A percentile compares a stretch with the other conserved stretches of the same genome.
Evolutionary conservation across 2,113 vertebrate genomes (phyloP).

Genomic region (Alouatta palliata): DNA sequence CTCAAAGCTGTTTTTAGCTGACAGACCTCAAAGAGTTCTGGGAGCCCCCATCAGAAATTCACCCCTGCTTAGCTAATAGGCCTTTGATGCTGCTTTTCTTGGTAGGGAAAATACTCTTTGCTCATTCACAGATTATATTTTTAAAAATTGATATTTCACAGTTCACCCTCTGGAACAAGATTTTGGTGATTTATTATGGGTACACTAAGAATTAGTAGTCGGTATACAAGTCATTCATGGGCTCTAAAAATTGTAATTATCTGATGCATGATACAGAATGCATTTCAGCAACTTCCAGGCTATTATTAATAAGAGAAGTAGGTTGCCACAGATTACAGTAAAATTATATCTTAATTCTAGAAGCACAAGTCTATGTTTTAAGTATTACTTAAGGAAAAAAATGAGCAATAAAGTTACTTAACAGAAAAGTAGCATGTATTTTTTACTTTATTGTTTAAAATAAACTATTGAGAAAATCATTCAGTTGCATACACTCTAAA

Average conservation of each 20-base stretch:
- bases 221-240: slow-evolving; percentile 6
- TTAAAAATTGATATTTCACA: slow-evolving; percentile 9
- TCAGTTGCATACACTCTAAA: neutral
- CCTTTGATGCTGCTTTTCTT: neutral
- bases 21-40: neutral
- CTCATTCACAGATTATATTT: neutral
- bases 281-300: neutral
- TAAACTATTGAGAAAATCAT: neutral
- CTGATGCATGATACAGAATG: neutral
- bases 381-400: neutral
- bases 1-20: neutral
- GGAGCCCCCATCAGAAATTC: neutral
- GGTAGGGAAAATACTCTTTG: neutral
- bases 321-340: neutral
- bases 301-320: neutral
- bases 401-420: neutral
- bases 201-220: slow-evolving; percentile 33
- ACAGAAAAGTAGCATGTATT: neutral
- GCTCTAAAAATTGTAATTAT: slow-evolving; percentile 43
- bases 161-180: slow-evolving; percentile 11
- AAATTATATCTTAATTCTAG: slow-evolving; percentile 21
- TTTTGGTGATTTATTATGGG: slow-evolving; percentile 28
- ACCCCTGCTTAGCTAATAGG: neutral
- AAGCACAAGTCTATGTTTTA: neutral
- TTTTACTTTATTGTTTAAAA: neutral